phyloP scores from a whole-genome alignment of 1,140 invertebrate species.

The Samia ricini region DNA sequence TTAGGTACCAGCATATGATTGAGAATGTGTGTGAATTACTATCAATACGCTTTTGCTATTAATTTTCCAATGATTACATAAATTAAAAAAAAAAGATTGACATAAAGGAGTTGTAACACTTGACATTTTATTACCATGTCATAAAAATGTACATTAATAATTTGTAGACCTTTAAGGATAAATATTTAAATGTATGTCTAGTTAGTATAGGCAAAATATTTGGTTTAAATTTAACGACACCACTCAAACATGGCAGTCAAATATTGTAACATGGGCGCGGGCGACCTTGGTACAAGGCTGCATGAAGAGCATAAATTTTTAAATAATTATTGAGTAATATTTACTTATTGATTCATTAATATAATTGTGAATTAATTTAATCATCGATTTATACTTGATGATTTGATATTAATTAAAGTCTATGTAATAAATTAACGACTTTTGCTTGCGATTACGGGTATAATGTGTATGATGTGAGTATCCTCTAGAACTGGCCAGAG shows the following conservation, averaged over 20 bases:
- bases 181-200: too few species aligned
- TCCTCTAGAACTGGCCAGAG: background rate
- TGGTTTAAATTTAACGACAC: background rate
- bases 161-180: too few species aligned
- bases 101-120: too few species aligned
- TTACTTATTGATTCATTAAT: background rate
- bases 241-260: background rate
- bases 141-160: too few species aligned
- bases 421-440: background rate
- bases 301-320: background rate
- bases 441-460: background rate
- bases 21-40: too few species aligned
- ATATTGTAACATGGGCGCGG: background rate
- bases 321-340: conserved; percentile 1
- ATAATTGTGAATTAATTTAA: background rate
- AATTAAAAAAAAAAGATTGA: too few species aligned
- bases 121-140: too few species aligned
- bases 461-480: background rate
- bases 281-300: background rate
- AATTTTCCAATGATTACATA: too few species aligned
- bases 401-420: too few species aligned
- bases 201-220: too few species aligned
- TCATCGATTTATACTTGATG: background rate
- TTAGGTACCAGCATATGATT: too few species aligned
- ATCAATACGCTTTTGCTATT: too few species aligned